Base-by-base conservation (phyloP, 2,888 invertebrate genomes). In the Drosophila siamana region DNA sequence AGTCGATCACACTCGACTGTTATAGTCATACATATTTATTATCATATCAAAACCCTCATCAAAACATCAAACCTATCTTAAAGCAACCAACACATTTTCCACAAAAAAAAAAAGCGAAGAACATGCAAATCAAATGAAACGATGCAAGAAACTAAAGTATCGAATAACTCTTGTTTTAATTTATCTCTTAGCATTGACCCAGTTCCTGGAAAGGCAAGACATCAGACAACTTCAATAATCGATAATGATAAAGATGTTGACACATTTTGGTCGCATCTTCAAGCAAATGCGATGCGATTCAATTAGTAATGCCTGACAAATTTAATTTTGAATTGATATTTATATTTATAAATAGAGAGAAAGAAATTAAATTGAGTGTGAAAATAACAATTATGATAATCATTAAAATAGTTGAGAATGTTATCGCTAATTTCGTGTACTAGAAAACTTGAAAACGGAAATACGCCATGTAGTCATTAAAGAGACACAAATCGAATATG, bases 141-240 rank as follows among this genome's bases (percentile, higher is more conserved):
- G 44, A 46, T 61, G 52, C 55, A 61, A 54, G 36, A 47, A 54
- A 55, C 44, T 33, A 33, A 61, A 74, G 63, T 78, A 78, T 65
- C 62, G 41, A 68, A 73, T 77, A 63, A 68, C 66, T 44, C 22
- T 66, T 66, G 36, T 38, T 56, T 56, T 48, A 62, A 77, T 68
- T 74, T 66, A 67, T 66, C 63, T 43, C 46, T 69, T 84, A 74
- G 54, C 81, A 78, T 85, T 81, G 82, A 87, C 85, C 87, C 79
- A 87, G 64, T 86, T 85, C 71, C 87, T 13, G 64, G 79, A 75
- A 81, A 85, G 82, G 81, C 63, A 77, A 77, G 44, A 68, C 56
- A 19, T 38, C 61, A 50, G n/a, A 46, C 52, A 67, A 69, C 59
- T 54, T 63, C 55, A 44, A 60, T 30, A 36, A 50, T 54, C 73